These are phyloP conservation scores for Abrostola triplasia DNA, from an alignment of 2,888 invertebrate species.

Conservation along the genomic window DNA sequence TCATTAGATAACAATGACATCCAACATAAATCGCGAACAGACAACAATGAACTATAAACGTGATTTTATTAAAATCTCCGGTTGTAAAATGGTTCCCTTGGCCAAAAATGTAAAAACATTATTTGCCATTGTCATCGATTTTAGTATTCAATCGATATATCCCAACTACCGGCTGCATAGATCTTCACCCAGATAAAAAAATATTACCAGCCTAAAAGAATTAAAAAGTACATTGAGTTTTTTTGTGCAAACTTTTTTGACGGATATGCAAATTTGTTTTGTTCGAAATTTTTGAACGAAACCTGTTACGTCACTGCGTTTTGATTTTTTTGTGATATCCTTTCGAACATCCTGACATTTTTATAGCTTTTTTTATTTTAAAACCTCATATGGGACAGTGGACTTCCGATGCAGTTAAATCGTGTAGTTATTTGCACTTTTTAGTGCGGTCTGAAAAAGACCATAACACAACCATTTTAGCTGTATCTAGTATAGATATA, in stretches of 20 bases:
- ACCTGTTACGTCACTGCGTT: slow-evolving; percentile 10
- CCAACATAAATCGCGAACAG: slow-evolving; percentile 45
- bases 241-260: slow-evolving; percentile 45
- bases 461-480: too few relatives aligned
- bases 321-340: slow-evolving; percentile 35
- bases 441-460: too few relatives aligned
- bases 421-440: too few relatives aligned
- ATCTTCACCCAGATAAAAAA: slow-evolving; percentile 59
- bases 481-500: too few relatives aligned
- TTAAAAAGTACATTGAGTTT: slow-evolving; percentile 23
- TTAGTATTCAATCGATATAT: slow-evolving; percentile 73
- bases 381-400: neutral
- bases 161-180: slow-evolving; percentile 59
- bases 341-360: slow-evolving; percentile 28
- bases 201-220: slow-evolving; percentile 16
- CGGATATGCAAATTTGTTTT: slow-evolving; percentile 63
- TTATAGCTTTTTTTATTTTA: slow-evolving; percentile 2
- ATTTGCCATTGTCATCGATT: slow-evolving; percentile 66
- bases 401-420: too few relatives aligned
- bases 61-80: slow-evolving; percentile 61
- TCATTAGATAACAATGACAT: slow-evolving; percentile 36
- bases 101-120: slow-evolving; percentile 65
- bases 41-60: slow-evolving; percentile 66
- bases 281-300: slow-evolving; percentile 29
- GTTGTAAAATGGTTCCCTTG: slow-evolving; percentile 62